These are phyloP conservation scores for Tanytarsus gracilentus DNA, from an alignment of 2,888 invertebrate species.

Conservation along the genomic window DNA sequence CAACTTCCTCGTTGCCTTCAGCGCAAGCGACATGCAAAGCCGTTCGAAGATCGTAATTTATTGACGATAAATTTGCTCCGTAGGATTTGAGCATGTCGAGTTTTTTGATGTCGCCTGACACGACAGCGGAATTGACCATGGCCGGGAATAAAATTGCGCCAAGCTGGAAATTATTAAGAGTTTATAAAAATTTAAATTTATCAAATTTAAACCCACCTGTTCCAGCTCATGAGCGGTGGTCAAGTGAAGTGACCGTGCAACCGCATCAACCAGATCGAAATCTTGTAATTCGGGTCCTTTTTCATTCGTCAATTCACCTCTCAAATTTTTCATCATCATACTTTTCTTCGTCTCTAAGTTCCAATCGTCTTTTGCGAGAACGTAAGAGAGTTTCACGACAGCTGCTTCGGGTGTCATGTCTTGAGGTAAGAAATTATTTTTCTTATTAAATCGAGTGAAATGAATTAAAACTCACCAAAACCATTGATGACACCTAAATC, in stretches of 20 bases:
- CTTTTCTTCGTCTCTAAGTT: slow-evolving; percentile 54
- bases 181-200: too few relatives aligned
- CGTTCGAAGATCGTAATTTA: slow-evolving; percentile 66
- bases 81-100: slow-evolving; percentile 40
- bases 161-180: slow-evolving; percentile 35
- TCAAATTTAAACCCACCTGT: too few relatives aligned
- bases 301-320: slow-evolving; percentile 65
- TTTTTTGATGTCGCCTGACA: slow-evolving; percentile 47
- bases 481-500: slow-evolving; percentile 39
- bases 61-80: slow-evolving; percentile 65
- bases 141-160: slow-evolving; percentile 58
- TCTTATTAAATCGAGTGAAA: too few relatives aligned
- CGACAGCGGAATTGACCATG: slow-evolving; percentile 56
- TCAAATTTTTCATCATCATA: slow-evolving; percentile 68
- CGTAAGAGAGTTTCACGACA: slow-evolving; percentile 80
- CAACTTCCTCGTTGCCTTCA: slow-evolving; percentile 57
- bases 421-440: too few relatives aligned
- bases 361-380: slow-evolving; percentile 69
- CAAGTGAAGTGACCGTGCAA: slow-evolving; percentile 49
- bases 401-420: slow-evolving; percentile 82
- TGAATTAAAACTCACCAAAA: too few relatives aligned
- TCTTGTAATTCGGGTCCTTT: slow-evolving; percentile 39
- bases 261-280: slow-evolving; percentile 50
- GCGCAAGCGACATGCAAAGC: slow-evolving; percentile 72
- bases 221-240: slow-evolving; percentile 49